phyloP scores from a whole-genome alignment of 2,113 vertebrate species.

The Pelusios castaneus region DNA sequence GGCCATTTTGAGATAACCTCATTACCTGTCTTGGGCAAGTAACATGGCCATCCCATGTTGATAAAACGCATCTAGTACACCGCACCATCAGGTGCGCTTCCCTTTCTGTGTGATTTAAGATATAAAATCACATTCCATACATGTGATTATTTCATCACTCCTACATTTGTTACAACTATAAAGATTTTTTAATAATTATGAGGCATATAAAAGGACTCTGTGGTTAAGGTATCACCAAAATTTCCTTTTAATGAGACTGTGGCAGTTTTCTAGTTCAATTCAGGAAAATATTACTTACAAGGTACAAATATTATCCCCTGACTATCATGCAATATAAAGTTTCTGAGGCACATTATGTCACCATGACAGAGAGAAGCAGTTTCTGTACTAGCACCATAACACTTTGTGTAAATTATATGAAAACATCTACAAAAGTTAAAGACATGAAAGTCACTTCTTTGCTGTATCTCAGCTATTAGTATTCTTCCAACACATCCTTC shows the following conservation, averaged over 20 bases:
- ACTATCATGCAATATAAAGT: background rate
- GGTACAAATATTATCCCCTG: background rate
- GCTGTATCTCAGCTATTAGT: background rate
- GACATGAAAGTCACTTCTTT: background rate
- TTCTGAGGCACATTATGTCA: background rate
- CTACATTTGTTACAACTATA: background rate
- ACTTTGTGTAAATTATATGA: background rate
- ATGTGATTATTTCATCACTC: background rate
- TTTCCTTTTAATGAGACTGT: background rate
- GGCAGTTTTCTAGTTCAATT: background rate
- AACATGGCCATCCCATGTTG: background rate
- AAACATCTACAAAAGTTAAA: background rate
- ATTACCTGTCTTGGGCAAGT: background rate
- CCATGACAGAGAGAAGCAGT: fast-evolving
- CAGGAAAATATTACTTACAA: background rate
- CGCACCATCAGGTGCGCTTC: background rate
- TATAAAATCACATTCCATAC: background rate
- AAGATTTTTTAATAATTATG: background rate
- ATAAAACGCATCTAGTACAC: background rate
- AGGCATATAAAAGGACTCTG: background rate
- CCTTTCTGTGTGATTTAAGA: background rate
- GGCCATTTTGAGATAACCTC: background rate
- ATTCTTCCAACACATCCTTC: background rate
- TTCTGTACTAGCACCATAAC: background rate
- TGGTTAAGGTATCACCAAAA: background rate